phyloP scores from a whole-genome alignment of 2,113 vertebrate genomes.

The Antigone vipio region DNA sequence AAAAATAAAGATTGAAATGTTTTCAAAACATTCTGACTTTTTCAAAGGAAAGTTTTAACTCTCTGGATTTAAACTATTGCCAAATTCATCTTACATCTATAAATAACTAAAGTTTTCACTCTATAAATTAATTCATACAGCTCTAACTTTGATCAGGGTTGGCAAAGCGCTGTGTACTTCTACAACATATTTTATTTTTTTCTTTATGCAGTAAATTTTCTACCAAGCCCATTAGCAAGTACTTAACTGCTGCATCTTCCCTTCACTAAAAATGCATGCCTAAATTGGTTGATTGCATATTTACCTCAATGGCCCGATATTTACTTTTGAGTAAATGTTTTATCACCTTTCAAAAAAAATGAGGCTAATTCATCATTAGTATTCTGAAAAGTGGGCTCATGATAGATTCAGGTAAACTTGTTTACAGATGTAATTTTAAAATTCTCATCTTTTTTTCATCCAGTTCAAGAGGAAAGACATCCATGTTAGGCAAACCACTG shows the following conservation, averaged over 20 bases:
- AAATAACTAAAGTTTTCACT: neutral
- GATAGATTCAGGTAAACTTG: neutral
- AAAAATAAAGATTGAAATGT: neutral
- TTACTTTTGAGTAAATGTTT: neutral
- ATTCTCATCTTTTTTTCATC: accelerated
- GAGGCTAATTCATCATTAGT: neutral
- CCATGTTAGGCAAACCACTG: neutral
- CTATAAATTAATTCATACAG: neutral
- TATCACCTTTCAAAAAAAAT: neutral
- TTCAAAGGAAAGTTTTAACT: constrained; percentile 14
- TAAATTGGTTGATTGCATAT: neutral
- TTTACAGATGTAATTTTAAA: neutral
- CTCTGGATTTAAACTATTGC: neutral
- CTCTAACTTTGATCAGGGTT: neutral
- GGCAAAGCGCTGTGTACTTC: neutral
- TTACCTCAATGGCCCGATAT: neutral
- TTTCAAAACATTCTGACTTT: constrained; percentile 31
- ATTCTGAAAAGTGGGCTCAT: neutral
- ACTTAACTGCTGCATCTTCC: neutral
- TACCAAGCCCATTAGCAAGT: neutral
- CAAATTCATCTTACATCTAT: neutral
- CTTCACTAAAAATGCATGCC: neutral
- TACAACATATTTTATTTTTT: neutral
- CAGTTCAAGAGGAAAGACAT: neutral
- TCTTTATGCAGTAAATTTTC: neutral